Conservation (phyloP, 2,113 vertebrate species). For the Chunga burmeisteri region DNA sequence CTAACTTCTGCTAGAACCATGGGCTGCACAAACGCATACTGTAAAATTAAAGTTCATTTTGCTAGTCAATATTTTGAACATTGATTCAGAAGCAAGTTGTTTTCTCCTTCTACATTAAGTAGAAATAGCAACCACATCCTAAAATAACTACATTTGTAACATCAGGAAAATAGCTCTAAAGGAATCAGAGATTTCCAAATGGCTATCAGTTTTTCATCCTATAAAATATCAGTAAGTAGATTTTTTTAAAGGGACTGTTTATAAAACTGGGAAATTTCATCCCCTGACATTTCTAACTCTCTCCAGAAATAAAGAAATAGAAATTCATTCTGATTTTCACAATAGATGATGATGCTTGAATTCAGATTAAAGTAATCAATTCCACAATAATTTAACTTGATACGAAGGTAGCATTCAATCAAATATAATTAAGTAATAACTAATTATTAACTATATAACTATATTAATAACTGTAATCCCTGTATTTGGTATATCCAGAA, state of each 20-base stretch:
- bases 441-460: neutral
- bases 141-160: neutral
- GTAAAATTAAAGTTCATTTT: neutral
- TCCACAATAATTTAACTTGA: neutral
- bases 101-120: neutral
- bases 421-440: neutral
- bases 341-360: neutral
- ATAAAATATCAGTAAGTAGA: neutral
- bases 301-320: neutral
- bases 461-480: neutral
- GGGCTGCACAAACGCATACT: neutral
- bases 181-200: neutral
- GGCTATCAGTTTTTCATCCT: neutral
- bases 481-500: neutral
- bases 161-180: neutral
- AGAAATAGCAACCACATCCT: neutral
- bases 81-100: neutral
- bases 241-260: neutral
- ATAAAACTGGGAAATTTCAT: neutral
- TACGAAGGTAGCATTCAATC: neutral
- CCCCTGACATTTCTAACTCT: neutral
- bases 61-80: neutral
- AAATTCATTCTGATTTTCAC: neutral
- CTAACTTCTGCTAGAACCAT: neutral
- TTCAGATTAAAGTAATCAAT: neutral